Base-by-base conservation (phyloP, 1,140 invertebrate species). In the Anadara kagoshimensis region DNA sequence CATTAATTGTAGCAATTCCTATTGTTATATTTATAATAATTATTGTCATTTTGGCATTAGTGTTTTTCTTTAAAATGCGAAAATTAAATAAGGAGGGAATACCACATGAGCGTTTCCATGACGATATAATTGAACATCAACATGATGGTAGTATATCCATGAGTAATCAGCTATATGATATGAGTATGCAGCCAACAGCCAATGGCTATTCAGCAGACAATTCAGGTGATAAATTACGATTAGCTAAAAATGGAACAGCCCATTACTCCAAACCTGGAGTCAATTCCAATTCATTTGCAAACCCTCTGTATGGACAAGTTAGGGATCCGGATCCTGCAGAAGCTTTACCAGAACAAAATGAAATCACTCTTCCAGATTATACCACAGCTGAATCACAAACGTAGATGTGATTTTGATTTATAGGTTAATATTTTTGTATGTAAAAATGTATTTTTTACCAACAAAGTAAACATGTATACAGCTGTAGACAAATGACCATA, bases 141-240 rank as follows among this genome's bases (percentile, higher is more conserved):
- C 61, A 26, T 12, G 80, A 82, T 61, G 79, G 79, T 11, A 80
- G 78, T 68, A 69, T 80, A 24, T 64, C 74, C n/a, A 76, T 82
- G 69, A 76, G 76, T 45, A 82, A 82, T 56, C 78, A 78, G 49
- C 51, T 82, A 64, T 82, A 70, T 67, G 80, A 80, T 41, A 61
- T 78, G 26, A 70, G 61, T 26, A 44, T 73, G 24, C 75, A 77
- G 26, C 66, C 70, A 47, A 65, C 67, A 54, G 62, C 43, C 18
- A 69, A 73, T 54, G 67, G 75, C 36, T 49, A 36, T 43, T 10
- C 41, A n/a, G 59, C 56, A 5, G 29, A 41, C 29, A 49, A 26
- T n/a, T 14, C 16, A 41, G 75, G 49, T 36, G 75, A 77, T 36
- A 58, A 69, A 36, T 47, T 73, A 26, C 63, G 69, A 57, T 45